These are phyloP conservation scores for Grantiella picta DNA, from an alignment of 2,113 vertebrate species.

Conservation along the genomic window DNA sequence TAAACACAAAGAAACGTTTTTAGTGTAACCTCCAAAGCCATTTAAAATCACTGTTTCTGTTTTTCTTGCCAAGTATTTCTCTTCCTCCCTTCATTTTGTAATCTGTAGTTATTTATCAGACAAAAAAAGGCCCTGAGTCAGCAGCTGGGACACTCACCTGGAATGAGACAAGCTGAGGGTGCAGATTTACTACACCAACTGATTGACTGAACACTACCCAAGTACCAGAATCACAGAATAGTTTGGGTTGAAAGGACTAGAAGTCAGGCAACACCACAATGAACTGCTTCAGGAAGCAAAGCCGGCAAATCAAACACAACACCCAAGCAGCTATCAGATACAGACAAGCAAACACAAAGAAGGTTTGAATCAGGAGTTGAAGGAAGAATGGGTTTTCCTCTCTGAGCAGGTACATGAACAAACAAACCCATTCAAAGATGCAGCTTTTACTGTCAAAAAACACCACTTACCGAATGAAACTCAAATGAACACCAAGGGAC, in stretches of 20 bases:
- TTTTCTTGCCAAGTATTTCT: not conserved
- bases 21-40: not conserved
- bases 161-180: not conserved
- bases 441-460: not conserved
- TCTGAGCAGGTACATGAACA: not conserved
- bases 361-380: not conserved
- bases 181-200: not conserved
- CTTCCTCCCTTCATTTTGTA: accelerated
- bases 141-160: not conserved
- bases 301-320: not conserved
- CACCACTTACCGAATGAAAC: conserved; percentile 85
- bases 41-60: not conserved
- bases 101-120: not conserved
- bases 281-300: not conserved
- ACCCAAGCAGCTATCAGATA: not conserved
- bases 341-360: not conserved
- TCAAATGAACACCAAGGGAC: conserved; percentile 93
- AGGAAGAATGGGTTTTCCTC: not conserved
- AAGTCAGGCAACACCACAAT: not conserved
- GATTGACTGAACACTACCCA: not conserved
- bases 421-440: not conserved
- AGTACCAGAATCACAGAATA: not conserved
- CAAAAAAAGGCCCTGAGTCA: not conserved
- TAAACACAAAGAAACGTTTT: conserved; percentile 48
- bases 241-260: not conserved